These are phyloP conservation scores for Tragulus kanchil DNA, from an alignment of 2,113 vertebrate species.

Conservation along the genomic window DNA sequence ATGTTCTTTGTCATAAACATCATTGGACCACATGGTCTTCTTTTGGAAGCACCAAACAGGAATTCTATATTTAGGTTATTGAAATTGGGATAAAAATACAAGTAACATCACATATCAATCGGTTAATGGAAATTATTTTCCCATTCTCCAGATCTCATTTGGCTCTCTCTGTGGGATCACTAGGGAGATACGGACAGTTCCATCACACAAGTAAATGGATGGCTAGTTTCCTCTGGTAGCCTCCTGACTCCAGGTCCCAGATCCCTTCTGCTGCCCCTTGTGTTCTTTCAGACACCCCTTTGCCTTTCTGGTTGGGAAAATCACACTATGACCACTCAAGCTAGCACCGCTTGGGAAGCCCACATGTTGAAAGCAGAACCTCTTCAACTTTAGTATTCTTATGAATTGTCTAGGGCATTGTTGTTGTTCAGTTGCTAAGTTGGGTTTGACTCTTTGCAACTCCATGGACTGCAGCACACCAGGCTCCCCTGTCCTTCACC, in stretches of 20 bases:
- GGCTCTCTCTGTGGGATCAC: background rate
- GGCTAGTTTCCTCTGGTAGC: background rate
- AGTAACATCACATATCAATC: background rate
- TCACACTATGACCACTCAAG: background rate
- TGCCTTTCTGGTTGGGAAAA: background rate
- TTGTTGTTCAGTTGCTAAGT: background rate
- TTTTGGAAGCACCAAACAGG: conserved; percentile 40
- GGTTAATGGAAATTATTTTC: background rate
- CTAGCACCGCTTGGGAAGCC: background rate
- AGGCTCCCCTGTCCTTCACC: background rate
- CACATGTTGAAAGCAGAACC: background rate
- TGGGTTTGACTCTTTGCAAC: background rate
- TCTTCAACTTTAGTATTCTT: background rate
- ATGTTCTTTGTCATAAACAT: conserved; percentile 61
- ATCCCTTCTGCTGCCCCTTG: background rate
- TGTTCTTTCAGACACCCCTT: background rate
- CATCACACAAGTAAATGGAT: background rate
- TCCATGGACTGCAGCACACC: background rate
- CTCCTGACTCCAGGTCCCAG: too few relatives aligned
- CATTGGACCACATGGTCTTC: background rate
- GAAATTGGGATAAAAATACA: background rate
- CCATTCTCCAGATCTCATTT: background rate
- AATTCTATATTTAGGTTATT: conserved; percentile 51
- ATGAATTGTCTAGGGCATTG: background rate
- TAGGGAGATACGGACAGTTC: background rate